Conservation (phyloP, 1,140 invertebrate species). For the Diorhabda sublineata region DNA sequence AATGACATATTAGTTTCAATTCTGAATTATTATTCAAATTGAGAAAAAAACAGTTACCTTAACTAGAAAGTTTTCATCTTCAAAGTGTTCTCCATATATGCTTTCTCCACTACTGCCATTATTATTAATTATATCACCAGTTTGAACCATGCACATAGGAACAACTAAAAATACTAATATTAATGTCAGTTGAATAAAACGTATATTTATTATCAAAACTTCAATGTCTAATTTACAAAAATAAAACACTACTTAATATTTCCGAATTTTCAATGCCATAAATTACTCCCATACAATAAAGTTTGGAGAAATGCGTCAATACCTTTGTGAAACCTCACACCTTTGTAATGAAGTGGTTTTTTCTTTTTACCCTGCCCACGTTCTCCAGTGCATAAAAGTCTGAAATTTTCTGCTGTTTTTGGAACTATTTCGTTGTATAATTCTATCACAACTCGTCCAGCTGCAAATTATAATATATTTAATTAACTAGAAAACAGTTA, state of each 20-base stretch:
- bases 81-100: slow-evolving; percentile 87
- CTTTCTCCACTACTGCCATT: slow-evolving; percentile 88
- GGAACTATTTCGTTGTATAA: slow-evolving; percentile 82
- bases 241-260: no score
- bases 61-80: slow-evolving; percentile 83
- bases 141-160: slow-evolving; percentile 76
- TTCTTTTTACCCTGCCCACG: slow-evolving; percentile 65
- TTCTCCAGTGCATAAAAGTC: slow-evolving; percentile 83
- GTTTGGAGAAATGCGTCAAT: slow-evolving; percentile 24
- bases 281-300: neutral
- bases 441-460: slow-evolving; percentile 77
- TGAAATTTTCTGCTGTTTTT: slow-evolving; percentile 88
- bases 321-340: slow-evolving; percentile 71
- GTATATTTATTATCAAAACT: slow-evolving; percentile 2
- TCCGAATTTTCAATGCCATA: neutral
- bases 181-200: neutral
- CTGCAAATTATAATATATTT: slow-evolving; percentile 49
- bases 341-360: slow-evolving; percentile 72
- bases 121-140: slow-evolving; percentile 76
- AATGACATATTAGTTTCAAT: no score
- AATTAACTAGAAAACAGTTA: slow-evolving; percentile 24
- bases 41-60: slow-evolving; percentile 48
- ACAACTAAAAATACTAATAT: slow-evolving; percentile 54
- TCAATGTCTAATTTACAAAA: neutral
- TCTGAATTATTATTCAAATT: no score